phyloP scores from a whole-genome alignment of 1,140 invertebrate genomes.

The Pseudomyrmex sp. region DNA sequence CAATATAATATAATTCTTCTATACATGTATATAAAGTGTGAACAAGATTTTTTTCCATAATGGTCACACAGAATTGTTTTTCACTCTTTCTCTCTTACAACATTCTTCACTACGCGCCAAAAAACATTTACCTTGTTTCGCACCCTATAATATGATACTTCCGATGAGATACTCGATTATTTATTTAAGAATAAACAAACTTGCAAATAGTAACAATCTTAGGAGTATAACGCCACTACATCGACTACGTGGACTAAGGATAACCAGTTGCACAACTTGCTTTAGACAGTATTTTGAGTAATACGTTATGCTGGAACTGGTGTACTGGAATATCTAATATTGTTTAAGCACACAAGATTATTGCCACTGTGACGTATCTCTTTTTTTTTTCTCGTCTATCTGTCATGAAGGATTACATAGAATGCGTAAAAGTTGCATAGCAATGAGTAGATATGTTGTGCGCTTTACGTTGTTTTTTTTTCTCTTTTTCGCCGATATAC shows the following conservation, averaged over 20 bases:
- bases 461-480: conserved; percentile 54
- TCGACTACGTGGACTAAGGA: conserved; percentile 66
- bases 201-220: conserved; percentile 76
- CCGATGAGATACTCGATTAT: conserved; percentile 58
- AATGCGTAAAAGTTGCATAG: conserved; percentile 69
- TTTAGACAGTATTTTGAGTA: conserved; percentile 70
- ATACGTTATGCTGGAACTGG: conserved; percentile 66
- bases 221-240: conserved; percentile 67
- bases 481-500: conserved; percentile 26
- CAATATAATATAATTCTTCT: conserved; percentile 54
- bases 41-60: conserved; percentile 66
- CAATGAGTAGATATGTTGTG: conserved; percentile 72
- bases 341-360: conserved; percentile 70
- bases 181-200: conserved; percentile 70
- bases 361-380: conserved; percentile 43
- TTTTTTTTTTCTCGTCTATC: conserved; percentile 49
- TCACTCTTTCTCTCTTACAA: conserved; percentile 74
- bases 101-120: conserved; percentile 50
- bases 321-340: conserved; percentile 67
- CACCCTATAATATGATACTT: conserved; percentile 60
- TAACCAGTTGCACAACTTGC: conserved; percentile 75
- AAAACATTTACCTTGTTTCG: conserved; percentile 36
- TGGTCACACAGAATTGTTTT: conserved; percentile 68
- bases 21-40: conserved; percentile 67
- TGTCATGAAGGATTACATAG: conserved; percentile 63